Evolutionary conservation across 2,888 invertebrate species (phyloP).

Genomic region (Leptopilina syphax): DNA sequence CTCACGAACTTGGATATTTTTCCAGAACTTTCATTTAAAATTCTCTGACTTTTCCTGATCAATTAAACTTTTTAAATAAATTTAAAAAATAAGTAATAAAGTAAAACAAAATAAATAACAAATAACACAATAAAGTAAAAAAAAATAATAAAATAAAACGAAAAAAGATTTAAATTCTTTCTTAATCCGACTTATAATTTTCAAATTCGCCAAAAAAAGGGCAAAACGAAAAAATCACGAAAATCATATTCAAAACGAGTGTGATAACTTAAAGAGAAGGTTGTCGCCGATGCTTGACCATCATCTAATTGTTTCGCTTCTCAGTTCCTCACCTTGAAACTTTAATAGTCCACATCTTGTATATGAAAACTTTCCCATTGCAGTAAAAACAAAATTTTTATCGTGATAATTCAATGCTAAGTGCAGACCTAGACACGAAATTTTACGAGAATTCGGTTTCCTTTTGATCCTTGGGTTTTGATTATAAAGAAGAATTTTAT

Average conservation of each 20-base stretch:
- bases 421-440: constrained; percentile 30
- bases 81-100: no score
- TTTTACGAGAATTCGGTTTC: constrained; percentile 21
- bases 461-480: constrained; percentile 20
- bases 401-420: constrained; percentile 22
- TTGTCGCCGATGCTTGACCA: constrained; percentile 18
- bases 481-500: background rate
- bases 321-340: constrained; percentile 32
- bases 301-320: constrained; percentile 24
- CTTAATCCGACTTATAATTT: background rate
- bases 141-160: no score
- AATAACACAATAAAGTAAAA: no score
- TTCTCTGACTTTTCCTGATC: no score
- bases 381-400: background rate
- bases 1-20: no score
- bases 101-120: no score
- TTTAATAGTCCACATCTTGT: constrained; percentile 5
- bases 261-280: constrained; percentile 16
- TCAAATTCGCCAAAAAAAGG: background rate
- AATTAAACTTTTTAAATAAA: no score
- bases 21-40: no score
- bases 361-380: constrained; percentile 12
- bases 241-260: background rate
- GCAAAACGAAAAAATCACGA: background rate
- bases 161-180: no score